Conservation (phyloP, 2,797 vertebrate species). For the Meda fulgida region DNA sequence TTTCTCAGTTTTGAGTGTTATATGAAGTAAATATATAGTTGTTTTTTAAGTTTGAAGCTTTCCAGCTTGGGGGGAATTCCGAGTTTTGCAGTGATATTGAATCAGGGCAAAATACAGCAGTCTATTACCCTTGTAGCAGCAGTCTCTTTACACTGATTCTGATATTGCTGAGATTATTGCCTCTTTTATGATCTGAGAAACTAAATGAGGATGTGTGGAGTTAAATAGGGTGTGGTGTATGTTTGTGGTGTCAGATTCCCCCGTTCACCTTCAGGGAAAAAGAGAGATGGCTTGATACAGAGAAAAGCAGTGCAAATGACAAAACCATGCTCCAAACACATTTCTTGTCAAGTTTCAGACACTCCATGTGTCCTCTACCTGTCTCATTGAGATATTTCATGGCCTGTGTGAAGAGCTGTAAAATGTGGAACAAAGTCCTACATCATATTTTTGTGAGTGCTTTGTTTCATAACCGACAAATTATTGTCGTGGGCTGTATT, state of each 20-base stretch:
- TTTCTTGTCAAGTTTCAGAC: neutral
- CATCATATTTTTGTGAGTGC: neutral
- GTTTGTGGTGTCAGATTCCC: slow-evolving; percentile 44
- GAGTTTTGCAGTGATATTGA: slow-evolving; percentile 14
- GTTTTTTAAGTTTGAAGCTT: neutral
- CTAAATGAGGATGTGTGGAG: slow-evolving; percentile 42
- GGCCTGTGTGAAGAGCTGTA: slow-evolving; percentile 25
- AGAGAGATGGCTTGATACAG: slow-evolving; percentile 26
- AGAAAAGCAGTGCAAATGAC: slow-evolving; percentile 37
- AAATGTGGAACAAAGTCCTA: slow-evolving; percentile 29
- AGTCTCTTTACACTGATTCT: slow-evolving; percentile 36
- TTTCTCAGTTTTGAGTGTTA: neutral
- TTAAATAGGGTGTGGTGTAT: slow-evolving; percentile 55
- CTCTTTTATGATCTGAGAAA: slow-evolving; percentile 15
- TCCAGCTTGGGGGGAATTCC: neutral
- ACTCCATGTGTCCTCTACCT: slow-evolving; percentile 23
- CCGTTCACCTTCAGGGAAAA: slow-evolving; percentile 40
- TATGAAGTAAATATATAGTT: neutral
- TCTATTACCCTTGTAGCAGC: slow-evolving; percentile 18
- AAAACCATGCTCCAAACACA: slow-evolving; percentile 41
- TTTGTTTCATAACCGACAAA: slow-evolving; percentile 32
- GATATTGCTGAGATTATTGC: slow-evolving; percentile 32
- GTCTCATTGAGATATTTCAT: slow-evolving; percentile 35
- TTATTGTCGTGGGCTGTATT: neutral
- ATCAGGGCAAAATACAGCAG: slow-evolving; percentile 25